phyloP scores from a whole-genome alignment of 2,113 vertebrate genomes.

The Ophthalmotilapia sp. region DNA sequence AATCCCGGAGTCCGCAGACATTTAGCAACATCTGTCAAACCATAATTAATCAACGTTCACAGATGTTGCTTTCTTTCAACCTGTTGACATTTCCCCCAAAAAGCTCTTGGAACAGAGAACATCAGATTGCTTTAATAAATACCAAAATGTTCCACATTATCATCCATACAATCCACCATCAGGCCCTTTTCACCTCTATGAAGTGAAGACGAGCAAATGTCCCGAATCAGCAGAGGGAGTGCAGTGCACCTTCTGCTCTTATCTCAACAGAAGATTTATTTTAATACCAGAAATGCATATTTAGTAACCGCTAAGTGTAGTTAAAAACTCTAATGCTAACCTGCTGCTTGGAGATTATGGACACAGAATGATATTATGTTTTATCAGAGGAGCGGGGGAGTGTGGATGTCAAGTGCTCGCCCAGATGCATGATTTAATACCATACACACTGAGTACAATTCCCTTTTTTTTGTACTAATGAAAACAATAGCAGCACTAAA shows the following conservation, averaged over 20 bases:
- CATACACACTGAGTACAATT: slow-evolving; percentile 40
- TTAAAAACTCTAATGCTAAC: slow-evolving; percentile 73
- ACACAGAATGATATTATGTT: slow-evolving; percentile 55
- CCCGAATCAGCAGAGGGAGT: neutral
- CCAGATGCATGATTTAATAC: slow-evolving; percentile 44
- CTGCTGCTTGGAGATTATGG: slow-evolving; percentile 70
- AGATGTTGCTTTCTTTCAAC: slow-evolving; percentile 41
- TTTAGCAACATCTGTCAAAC: slow-evolving; percentile 51
- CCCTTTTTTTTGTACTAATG: slow-evolving; percentile 59
- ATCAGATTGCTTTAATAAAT: slow-evolving; percentile 15
- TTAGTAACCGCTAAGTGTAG: slow-evolving; percentile 64
- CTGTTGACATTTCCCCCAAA: slow-evolving; percentile 42
- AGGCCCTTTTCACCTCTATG: neutral
- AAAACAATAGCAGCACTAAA: slow-evolving; percentile 73
- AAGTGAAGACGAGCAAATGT: slow-evolving; percentile 35
- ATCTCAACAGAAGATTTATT: slow-evolving; percentile 66
- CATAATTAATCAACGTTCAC: slow-evolving; percentile 49
- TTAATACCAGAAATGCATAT: slow-evolving; percentile 69
- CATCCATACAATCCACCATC: neutral
- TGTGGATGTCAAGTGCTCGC: slow-evolving; percentile 30
- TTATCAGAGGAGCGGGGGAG: slow-evolving; percentile 23
- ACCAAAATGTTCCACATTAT: slow-evolving; percentile 14
- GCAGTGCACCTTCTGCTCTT: slow-evolving; percentile 68
- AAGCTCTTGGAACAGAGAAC: slow-evolving; percentile 3
- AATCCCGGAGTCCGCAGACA: neutral